phyloP scores from a whole-genome alignment of 2,888 invertebrate genomes.

The Periphyllus acericola region DNA sequence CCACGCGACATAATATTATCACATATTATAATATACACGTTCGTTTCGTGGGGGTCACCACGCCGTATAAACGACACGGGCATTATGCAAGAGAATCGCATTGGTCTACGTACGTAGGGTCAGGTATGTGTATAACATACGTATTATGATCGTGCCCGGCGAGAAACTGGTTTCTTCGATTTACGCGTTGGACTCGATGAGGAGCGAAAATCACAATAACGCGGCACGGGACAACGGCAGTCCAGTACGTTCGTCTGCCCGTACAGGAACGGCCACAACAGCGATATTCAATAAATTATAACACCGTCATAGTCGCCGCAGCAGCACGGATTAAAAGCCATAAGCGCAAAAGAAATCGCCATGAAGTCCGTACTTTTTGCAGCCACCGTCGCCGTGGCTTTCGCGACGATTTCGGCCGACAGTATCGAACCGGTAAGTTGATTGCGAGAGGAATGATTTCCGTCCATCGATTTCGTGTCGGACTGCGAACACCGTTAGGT shows the following conservation, averaged over 20 bases:
- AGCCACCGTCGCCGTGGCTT: not conserved
- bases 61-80: not conserved
- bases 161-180: constrained; percentile 54
- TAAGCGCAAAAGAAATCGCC: not conserved
- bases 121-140: not conserved
- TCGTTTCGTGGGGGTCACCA: constrained; percentile 17
- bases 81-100: constrained; percentile 43
- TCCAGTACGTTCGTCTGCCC: not conserved
- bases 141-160: not conserved
- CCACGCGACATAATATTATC: not conserved
- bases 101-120: not conserved
- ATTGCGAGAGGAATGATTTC: not conserved
- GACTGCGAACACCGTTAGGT: too few relatives aligned
- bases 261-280: not conserved
- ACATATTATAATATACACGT: not conserved
- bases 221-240: not conserved
- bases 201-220: constrained; percentile 3
- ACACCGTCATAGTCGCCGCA: too few relatives aligned
- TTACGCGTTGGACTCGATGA: not conserved
- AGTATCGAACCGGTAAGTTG: constrained; percentile 15
- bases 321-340: too few relatives aligned
- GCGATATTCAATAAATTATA: not conserved
- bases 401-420: not conserved
- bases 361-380: constrained; percentile 5
- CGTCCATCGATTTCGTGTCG: not conserved